These are phyloP conservation scores for Bursaphelenchus mucronatus DNA, from an alignment of 1,140 invertebrate species.

Conservation along the genomic window DNA sequence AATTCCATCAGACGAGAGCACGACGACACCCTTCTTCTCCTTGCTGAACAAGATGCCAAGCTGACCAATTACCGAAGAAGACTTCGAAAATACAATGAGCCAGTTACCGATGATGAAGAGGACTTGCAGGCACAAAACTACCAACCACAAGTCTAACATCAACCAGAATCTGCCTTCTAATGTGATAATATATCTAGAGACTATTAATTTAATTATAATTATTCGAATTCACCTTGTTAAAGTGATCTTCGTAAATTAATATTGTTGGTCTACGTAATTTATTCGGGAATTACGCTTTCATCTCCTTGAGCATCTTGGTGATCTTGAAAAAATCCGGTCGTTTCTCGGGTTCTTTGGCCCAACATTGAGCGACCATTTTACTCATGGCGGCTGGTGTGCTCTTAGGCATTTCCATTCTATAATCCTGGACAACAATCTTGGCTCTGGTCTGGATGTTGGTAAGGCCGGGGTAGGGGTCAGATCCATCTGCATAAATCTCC, in stretches of 20 bases:
- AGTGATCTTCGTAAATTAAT: too few species aligned
- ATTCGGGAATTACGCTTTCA: too few species aligned
- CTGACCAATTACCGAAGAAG: conserved; percentile 70
- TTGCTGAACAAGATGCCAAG: conserved; percentile 78
- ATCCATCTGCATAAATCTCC: conserved; percentile 44
- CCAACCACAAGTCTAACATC: too few species aligned
- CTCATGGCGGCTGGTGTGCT: conserved; percentile 28
- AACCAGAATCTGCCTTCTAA: too few species aligned
- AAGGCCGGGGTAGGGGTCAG: conserved; percentile 46
- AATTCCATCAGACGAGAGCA: conserved; percentile 77
- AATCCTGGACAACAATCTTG: conserved; percentile 45
- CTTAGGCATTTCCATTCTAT: conserved; percentile 46
- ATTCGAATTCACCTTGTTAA: too few species aligned
- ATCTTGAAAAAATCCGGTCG: conserved; percentile 25
- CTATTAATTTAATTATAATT: too few species aligned
- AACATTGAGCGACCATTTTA: conserved; percentile 24
- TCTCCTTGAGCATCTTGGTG: conserved; percentile 13
- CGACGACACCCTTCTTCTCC: conserved; percentile 78
- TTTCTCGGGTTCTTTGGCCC: conserved; percentile 28
- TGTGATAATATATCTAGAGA: too few species aligned
- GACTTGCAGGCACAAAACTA: conserved; percentile 15
- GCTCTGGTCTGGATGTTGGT: conserved; percentile 41
- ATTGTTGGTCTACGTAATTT: too few species aligned
- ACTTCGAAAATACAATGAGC: conserved; percentile 70
- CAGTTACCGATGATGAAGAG: conserved; percentile 41